Evolutionary conservation across 2,113 vertebrate species (phyloP).

Genomic region (Labeo rohita): DNA sequence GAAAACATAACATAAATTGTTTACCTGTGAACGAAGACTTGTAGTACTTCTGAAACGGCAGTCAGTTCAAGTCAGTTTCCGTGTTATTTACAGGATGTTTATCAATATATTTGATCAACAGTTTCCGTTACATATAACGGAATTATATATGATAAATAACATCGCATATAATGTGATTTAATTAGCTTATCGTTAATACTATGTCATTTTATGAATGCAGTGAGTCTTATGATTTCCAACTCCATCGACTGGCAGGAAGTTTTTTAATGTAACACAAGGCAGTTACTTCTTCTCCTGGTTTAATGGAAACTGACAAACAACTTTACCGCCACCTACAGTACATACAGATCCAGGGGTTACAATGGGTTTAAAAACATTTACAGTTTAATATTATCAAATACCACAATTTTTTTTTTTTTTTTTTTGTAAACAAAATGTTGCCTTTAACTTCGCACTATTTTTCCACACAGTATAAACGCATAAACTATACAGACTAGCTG

Average conservation of each 20-base stretch:
- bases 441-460: background rate
- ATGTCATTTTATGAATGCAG: background rate
- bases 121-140: background rate
- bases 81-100: background rate
- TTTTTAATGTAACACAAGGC: background rate
- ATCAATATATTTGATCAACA: background rate
- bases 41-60: background rate
- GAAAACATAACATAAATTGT: background rate
- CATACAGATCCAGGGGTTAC: background rate
- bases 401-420: too few relatives aligned
- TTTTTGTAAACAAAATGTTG: background rate
- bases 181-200: background rate
- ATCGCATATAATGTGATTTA: background rate
- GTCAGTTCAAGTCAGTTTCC: background rate
- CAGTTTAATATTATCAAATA: background rate
- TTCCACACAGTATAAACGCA: background rate
- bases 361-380: background rate
- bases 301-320: background rate
- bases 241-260: background rate
- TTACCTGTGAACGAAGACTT: background rate
- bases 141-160: background rate
- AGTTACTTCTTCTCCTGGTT: background rate
- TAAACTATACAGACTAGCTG: background rate
- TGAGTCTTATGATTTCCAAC: background rate
- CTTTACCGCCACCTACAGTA: slow-evolving; percentile 4